phyloP scores from a whole-genome alignment of 1,140 invertebrate species.

The Drosophila kohkoa region DNA sequence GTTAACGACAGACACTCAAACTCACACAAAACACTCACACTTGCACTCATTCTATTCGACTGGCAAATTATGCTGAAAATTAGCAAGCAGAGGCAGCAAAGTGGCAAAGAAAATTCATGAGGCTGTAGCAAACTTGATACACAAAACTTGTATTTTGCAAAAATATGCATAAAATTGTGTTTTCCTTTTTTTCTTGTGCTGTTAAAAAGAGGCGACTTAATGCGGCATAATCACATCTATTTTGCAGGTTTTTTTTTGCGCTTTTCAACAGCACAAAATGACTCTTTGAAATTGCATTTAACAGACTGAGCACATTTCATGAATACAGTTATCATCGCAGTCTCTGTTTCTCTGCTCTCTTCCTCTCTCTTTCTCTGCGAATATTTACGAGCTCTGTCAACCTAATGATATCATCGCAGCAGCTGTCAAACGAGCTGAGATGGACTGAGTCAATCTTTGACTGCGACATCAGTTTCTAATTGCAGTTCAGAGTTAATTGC shows the following conservation, averaged over 20 bases:
- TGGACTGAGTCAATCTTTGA: slow-evolving; percentile 61
- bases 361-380: not conserved
- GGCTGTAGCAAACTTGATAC: not conserved
- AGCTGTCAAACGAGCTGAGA: slow-evolving; percentile 50
- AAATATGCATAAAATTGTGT: slow-evolving; percentile 2
- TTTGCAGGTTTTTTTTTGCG: not conserved
- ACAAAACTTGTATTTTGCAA: not conserved
- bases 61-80: slow-evolving; percentile 57
- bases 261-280: slow-evolving; percentile 2
- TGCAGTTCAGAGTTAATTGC: slow-evolving; percentile 35
- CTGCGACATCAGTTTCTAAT: slow-evolving; percentile 51
- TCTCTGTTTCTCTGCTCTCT: not conserved
- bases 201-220: slow-evolving; percentile 6
- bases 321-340: not conserved
- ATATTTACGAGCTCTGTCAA: slow-evolving; percentile 23
- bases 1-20: slow-evolving; percentile 16
- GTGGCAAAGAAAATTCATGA: slow-evolving; percentile 13
- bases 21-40: not conserved
- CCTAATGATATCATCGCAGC: slow-evolving; percentile 53
- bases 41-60: slow-evolving; percentile 18
- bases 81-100: not conserved
- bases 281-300: slow-evolving; percentile 25
- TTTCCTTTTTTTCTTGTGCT: not conserved
- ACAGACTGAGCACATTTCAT: slow-evolving; percentile 19
- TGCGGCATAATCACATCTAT: not conserved